Base-by-base conservation (phyloP, 2,888 invertebrate genomes). In the Yponomeuta sedellus region DNA sequence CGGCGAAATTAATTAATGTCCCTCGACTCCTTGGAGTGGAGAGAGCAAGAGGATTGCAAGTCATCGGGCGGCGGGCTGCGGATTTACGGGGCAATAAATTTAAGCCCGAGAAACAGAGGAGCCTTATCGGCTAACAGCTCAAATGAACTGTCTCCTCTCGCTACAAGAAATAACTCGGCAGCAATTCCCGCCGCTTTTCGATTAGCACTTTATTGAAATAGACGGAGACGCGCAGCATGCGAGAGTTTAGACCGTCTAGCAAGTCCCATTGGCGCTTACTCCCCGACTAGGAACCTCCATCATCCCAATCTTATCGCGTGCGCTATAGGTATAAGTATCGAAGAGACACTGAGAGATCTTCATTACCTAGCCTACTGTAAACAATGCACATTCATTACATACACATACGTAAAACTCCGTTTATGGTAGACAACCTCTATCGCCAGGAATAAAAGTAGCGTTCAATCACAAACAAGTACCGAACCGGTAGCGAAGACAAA, bases 51-150 rank as follows among this genome's bases (percentile, higher is more conserved):
- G 70, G 71, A 75, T 80, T 84, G 88, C 88, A 86, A 88, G 88
- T 89, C 90, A 90, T 82, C 79, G 84, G 73, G 70, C 66, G 58
- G 25, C 66, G 66, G n/a, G 70, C 61, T 71, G 62, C 75, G 79
- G 80, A 86, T 87, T 87, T 86, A 88, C 86, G 82, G 77, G 78
- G 81, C 80, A 80, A 88, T 88, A 87, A 87, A 88, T 88, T 83
- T 79, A 70, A 78, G 75, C 77, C 74, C 74, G 74, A 82, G 81
- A 77, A 82, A 86, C 81, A 82, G 76, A 72, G 76, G 71, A 82
- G 76, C 76, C 78, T 84, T 87, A 87, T 89, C 86, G 83, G 75
- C 80, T 81, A 85, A 82, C 85, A 82, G 81, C 79, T 82, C 81
- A 83, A 89, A 88, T 88, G 83, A 85, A 88, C 85, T 85, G 83